Base-by-base conservation (phyloP, 2,888 invertebrate genomes). In the Hypomecis punctinalis region DNA sequence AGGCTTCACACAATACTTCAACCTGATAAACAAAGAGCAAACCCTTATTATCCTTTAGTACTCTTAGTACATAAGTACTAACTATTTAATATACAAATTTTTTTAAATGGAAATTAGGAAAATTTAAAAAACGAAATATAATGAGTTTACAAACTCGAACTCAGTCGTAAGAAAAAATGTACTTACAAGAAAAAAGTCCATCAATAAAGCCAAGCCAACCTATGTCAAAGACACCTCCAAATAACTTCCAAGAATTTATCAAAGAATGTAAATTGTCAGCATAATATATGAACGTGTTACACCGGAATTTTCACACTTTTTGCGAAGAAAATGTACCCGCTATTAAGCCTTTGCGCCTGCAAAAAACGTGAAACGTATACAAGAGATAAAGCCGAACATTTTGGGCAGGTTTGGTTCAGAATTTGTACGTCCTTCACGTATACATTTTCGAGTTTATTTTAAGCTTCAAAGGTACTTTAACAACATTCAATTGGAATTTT, bases 211-310 rank as follows among this genome's bases (percentile, higher is more conserved):
- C n/a, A 7, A n/a, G 33, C 8, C n/a, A 33, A 11, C 37, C 42
- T 43, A 11, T 54, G 9, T 43, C 54, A 54, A 47, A 56, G 47
- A 53, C 60, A 40, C 39, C 45, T 13, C 42, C 35, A 45, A 55
- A 48, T 56, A 45, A 45, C 48, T 55, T 56, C 37, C 37, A 43
- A 46, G 49, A 60, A 60, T 61, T 56, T 52, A 65, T 60, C 46
- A 60, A 60, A 56, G 51, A 54, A 59, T 49, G 53, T 39, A 65
- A 60, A 65, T 65, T 60, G 58, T 40, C 55, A 46, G 46, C 13
- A 55, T 61, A 51, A 65, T 65, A 52, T 60, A 52, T 46, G 60
- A 35, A 36, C 60, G 56, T 56, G 42, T 54, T 63, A 58, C 49
- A 8, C 23, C n/a, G 45, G 35, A 9, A 37, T 52, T 45, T 56